Evolutionary conservation across 2,888 invertebrate genomes (phyloP).

Genomic region (Tenodera sinensis): DNA sequence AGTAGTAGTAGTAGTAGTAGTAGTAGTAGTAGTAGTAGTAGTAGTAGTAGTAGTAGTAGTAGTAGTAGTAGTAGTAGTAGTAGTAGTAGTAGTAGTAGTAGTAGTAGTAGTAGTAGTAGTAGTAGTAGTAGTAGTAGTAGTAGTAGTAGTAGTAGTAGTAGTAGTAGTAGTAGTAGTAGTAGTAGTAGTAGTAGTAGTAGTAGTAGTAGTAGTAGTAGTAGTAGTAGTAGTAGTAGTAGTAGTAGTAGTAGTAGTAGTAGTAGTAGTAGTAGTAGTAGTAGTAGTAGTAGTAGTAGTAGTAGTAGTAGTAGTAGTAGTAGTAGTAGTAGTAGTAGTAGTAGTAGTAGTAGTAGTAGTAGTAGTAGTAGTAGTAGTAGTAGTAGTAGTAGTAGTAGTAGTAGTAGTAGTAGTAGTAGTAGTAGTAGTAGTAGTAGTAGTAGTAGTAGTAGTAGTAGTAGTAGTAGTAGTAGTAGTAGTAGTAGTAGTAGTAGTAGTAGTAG

Average conservation of each 20-base stretch:
- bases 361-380: not conserved
- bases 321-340: not conserved
- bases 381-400: not conserved
- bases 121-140: not conserved
- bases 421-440: not conserved
- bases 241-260: not conserved
- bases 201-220: not conserved
- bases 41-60: not conserved
- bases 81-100: not conserved
- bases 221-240: not conserved
- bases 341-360: not conserved
- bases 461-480: not conserved
- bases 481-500: not conserved
- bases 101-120: not conserved
- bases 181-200: not conserved
- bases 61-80: not conserved
- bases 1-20: not conserved
- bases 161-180: not conserved
- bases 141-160: not conserved
- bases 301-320: not conserved
- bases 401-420: not conserved
- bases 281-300: not conserved
- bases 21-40: not conserved
- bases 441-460: not conserved
- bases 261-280: not conserved